Conservation (phyloP, 2,888 invertebrate species). For the Caenorhabditis afra region DNA sequence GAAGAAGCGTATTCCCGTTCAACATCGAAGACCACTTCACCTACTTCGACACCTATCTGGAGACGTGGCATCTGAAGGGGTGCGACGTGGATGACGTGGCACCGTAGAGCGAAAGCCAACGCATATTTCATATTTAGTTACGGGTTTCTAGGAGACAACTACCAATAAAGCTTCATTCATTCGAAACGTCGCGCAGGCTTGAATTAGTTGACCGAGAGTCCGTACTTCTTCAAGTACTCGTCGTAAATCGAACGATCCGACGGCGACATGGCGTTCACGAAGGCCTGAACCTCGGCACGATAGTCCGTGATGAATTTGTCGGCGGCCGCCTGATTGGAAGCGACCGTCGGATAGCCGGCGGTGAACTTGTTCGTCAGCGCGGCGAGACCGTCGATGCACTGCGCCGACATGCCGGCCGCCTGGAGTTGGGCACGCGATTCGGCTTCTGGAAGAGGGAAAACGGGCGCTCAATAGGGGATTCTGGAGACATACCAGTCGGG, state of each 20-base stretch:
- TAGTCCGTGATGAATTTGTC: constrained; percentile 32
- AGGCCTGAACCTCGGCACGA: constrained; percentile 9
- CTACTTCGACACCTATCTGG: constrained; percentile 43
- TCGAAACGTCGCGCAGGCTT: too few species aligned
- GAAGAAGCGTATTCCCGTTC: constrained; percentile 46
- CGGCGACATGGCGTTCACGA: constrained; percentile 9
- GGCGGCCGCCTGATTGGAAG: constrained; percentile 11
- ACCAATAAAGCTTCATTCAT: too few species aligned
- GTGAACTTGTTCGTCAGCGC: constrained; percentile 14
- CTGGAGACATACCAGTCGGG: too few species aligned
- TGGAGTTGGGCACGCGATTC: constrained; percentile 19
- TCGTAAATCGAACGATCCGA: constrained; percentile 22
- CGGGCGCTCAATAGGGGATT: too few species aligned
- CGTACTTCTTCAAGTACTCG: constrained; percentile 32
- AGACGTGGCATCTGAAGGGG: constrained; percentile 41
- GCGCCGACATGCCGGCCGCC: constrained; percentile 23
- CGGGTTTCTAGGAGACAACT: too few species aligned
- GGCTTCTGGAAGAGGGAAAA: constrained; percentile 27
- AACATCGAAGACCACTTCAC: constrained; percentile 50
- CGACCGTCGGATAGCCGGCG: constrained; percentile 1
- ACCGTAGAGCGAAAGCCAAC: too few species aligned
- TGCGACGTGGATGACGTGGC: constrained; percentile 1
- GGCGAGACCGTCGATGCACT: constrained; percentile 19
- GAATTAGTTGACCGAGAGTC: too few species aligned
- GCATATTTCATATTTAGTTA: too few species aligned